Base-by-base conservation (phyloP, 2,888 invertebrate species). In the Pteria penguin region DNA sequence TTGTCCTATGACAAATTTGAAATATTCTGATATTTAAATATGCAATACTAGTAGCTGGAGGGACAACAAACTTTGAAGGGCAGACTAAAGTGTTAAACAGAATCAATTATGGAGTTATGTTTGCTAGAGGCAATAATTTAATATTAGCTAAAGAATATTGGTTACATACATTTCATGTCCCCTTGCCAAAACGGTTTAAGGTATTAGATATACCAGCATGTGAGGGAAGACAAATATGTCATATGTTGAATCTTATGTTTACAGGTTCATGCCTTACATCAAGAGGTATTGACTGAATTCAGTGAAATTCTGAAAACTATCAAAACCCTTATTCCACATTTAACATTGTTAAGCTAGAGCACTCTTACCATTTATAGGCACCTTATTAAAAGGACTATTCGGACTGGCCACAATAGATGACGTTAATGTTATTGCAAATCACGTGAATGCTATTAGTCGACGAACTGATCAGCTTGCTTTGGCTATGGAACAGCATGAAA, bases 51-150 rank as follows among this genome's bases (percentile, higher is more conserved):
- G 14, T 14, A 36, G 45, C 14, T 11, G 45, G 45, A 36, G 45
- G 8, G 14, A 14, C 45, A 5, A 11, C 45, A 5, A 36, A 36
- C 45, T 11, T 36, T 11, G 45, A 36, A 14, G 14, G 45, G 8
- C 5, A 5, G 14, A 14, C 45, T 5, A 14, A 36, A 1, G 26
- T 33, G 22, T 27, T 67, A 52, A 18, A 54, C 18, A 24, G 67
- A 24, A 67, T 67, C 4, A 67, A 60, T 27, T 70, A 70, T 70
- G 70, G 70, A 26, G 70, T 70, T 14, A 58, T 70, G 26, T 45
- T 45, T 45, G 45, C 45, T 45, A 22, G 61, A 60, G 32, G 61
- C 2, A 8, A 24, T 2, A 26, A 18, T 22, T 11, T 70, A 1
- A 33, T 36, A 27, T 36, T 70, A 32, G 60, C 70, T n/a, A 8